Evolutionary conservation across 2,113 vertebrate species (phyloP), one percentile per base, ranked within the genome.

Genomic region (Equus przewalskii): DNA sequence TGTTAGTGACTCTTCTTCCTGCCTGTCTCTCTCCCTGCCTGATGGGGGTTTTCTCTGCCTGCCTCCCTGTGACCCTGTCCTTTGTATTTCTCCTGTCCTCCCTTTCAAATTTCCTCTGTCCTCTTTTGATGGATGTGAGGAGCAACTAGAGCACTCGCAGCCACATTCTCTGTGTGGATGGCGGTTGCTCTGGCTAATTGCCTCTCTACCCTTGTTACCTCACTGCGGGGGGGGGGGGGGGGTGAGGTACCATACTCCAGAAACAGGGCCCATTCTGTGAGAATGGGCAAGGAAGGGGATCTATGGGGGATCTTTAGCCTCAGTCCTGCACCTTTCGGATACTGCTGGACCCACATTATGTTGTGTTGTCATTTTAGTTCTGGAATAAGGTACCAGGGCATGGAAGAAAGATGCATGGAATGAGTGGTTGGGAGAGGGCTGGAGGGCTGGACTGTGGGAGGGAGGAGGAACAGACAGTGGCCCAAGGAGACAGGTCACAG

Each of bases 1-100:
- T 99, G 99, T 99, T 99, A 99, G 99, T 99, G 99, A 99, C 98
- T 99, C 99, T 99, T 99, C 99, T 98, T 99, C 99, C 98, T 98
- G 98, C 98, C 97, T 98, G 98, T 97, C 97, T 98, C 87, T 85
- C 78, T 97, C 92, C 98, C 97, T 98, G 97, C 96, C 98, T 96
- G 14, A 46, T 78, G 96, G 92, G 92, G 97, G 49, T 70, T 91
- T 73, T 97, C 89, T 95, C 89, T 98, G 97, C 94, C 97, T 96
- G 92, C 80, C 96, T 90, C 96, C 98, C 90, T 96, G 91, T 87
- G 28, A 89, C 82, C 97, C 97, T 98, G 76, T 97, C 76, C 98
- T 97, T 81, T 72, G 60, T 92, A 89, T 95, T 93, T 96, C 93
- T 97, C 89, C 92, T 97, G 62, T 97, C 92, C 64, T 95, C 95